Percentiles rank a stretch among this genome's conserved stretches.
These are phyloP conservation scores for Halisarca cf. caerulea DNA, from an alignment of 37 sponge, comb jelly and placozoan species.

Conservation along the genomic window DNA sequence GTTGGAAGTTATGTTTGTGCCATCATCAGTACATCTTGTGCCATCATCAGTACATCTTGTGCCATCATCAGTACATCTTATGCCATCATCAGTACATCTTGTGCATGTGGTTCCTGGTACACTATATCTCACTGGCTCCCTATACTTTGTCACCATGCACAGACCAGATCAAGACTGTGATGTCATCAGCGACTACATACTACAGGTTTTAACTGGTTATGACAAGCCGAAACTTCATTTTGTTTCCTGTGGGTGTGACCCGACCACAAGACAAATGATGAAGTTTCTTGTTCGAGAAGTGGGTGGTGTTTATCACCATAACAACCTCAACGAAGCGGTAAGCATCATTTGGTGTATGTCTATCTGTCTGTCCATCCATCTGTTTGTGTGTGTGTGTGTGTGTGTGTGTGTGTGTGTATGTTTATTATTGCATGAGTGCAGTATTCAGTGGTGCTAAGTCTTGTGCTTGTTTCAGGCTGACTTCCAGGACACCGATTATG, in stretches of 20 bases:
- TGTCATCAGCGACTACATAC: not conserved
- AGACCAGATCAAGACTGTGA: constrained; percentile 7
- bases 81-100: too few species aligned
- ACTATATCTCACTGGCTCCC: too few species aligned
- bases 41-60: too few species aligned
- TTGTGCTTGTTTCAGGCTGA: not conserved
- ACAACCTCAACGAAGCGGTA: not conserved
- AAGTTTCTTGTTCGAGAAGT: not conserved
- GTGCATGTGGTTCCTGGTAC: too few species aligned
- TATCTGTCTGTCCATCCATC: too few species aligned
- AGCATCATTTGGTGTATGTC: too few species aligned
- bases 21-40: too few species aligned
- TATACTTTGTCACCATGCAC: too few species aligned
- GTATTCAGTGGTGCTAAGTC: not conserved
- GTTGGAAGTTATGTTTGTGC: not conserved
- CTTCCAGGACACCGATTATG: constrained; percentile 10
- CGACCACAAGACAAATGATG: not conserved
- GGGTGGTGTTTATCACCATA: constrained; percentile 18
- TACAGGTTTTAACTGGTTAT: not conserved
- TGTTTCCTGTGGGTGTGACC: constrained; percentile 26
- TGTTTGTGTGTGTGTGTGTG: too few species aligned
- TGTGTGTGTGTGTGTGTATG: too few species aligned
- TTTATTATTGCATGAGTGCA: not conserved
- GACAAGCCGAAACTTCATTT: constrained; percentile 10
- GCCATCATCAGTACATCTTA: too few species aligned